Evolutionary conservation across 2,888 invertebrate genomes (phyloP).

Genomic region (Blera fallax): DNA sequence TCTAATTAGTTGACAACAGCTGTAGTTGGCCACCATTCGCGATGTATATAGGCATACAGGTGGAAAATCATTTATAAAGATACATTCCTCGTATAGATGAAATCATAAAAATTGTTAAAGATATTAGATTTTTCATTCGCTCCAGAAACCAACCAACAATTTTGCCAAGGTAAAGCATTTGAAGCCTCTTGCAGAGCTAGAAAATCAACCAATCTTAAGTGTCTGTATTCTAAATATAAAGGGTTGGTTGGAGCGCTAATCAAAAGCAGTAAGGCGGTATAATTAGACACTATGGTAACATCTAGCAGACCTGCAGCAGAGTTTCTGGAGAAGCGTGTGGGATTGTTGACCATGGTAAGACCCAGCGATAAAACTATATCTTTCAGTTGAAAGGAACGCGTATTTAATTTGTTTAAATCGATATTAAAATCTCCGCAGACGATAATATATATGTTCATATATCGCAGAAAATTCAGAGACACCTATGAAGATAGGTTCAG

Average conservation of each 20-base stretch:
- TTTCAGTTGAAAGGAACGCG: background rate
- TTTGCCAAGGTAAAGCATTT: background rate
- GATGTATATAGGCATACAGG: too few relatives aligned
- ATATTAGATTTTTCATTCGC: background rate
- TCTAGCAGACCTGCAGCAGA: background rate
- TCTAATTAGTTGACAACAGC: background rate
- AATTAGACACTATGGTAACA: background rate
- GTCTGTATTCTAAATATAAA: background rate
- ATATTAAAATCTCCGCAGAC: background rate
- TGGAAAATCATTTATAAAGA: too few relatives aligned
- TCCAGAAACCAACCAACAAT: background rate
- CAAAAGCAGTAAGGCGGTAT: background rate
- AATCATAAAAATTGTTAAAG: too few relatives aligned
- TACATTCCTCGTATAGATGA: background rate
- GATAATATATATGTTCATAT: background rate
- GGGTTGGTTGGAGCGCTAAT: too few relatives aligned
- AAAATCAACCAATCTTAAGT: background rate
- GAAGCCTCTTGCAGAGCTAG: background rate
- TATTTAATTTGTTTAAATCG: background rate
- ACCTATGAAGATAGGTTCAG: background rate
- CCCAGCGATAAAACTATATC: background rate
- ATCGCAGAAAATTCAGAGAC: background rate
- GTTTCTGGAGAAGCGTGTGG: background rate
- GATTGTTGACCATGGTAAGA: background rate
- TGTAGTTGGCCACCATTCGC: too few relatives aligned